Conservation (phyloP, 2,888 invertebrate genomes). For the Mythimna lalbum region DNA sequence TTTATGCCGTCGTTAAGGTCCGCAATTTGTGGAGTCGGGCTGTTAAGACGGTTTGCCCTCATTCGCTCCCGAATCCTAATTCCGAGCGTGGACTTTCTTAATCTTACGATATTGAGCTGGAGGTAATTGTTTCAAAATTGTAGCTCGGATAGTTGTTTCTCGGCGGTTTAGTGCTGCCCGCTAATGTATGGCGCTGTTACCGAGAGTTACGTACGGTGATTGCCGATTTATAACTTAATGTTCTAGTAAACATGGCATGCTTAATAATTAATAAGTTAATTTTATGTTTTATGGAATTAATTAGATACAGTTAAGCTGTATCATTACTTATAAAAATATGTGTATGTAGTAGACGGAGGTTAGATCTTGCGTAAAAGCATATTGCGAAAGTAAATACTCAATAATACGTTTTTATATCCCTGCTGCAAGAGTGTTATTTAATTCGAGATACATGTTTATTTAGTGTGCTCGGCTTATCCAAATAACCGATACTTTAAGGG, state of each 20-base stretch:
- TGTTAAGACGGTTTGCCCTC: conserved; percentile 87
- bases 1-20: conserved; percentile 90
- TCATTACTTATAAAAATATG: no score
- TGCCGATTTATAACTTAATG: conserved; percentile 35
- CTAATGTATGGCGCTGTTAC: conserved; percentile 56
- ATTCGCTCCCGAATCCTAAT: conserved; percentile 87
- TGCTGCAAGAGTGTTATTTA: conserved; percentile 58
- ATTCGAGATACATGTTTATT: conserved; percentile 62
- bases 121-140: conserved; percentile 91
- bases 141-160: conserved; percentile 78
- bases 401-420: conserved; percentile 46
- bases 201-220: conserved; percentile 46
- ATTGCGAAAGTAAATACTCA: conserved; percentile 32
- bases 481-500: conserved; percentile 75
- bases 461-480: conserved; percentile 70
- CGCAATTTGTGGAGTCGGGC: conserved; percentile 90
- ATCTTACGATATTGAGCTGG: conserved; percentile 89
- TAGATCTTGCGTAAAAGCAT: conserved; percentile 23
- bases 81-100: conserved; percentile 90
- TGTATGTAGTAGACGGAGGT: no score
- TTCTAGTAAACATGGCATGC: background rate
- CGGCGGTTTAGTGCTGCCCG: conserved; percentile 51
- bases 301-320: background rate
- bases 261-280: background rate
- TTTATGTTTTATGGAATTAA: background rate